Evolutionary conservation across 2,888 invertebrate species (phyloP), one percentile per base, ranked within the genome.

Genomic region (Thyatira batis): DNA sequence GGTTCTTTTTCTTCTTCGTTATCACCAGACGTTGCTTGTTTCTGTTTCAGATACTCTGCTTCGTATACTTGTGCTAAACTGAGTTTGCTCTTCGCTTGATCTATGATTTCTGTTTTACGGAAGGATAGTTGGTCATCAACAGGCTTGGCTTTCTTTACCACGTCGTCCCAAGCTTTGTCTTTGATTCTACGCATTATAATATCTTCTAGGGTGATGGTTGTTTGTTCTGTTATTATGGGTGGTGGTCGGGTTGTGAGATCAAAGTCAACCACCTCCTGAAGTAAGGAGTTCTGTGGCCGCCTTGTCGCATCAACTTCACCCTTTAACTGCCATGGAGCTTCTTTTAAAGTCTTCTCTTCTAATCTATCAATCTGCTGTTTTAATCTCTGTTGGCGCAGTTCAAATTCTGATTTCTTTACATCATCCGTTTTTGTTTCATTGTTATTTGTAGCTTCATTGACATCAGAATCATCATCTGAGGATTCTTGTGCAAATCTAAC

Each of bases 11-110:
- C 88, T 45, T 95, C 94, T 65, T 93, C 92, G 28, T 91, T 85
- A 54, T 93, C 93, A 9, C 94, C 94, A 3, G 92, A 90, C 46
- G 83, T 71, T 0, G 93, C 92, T 60, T 93, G 92, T 70, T 94
- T 92, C 76, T 97, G 95, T 57, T 95, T 92, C 1, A 97, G 85
- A 76, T 95, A 98, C 78, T 97, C 96, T 62, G 96, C 94, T 89
- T 99, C 99, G 74, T 99, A 99, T 48, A 99, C 96, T 87, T 99
- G 95, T 0, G 98, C 97, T 50, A 99, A 93, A 50, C 98, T 98
- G 58, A 95, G 92, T 87, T 99, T 98, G 73, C 98, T 98, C 78
- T 99, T 99, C 72, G 98, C 97, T 68, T 98, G 97, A 84, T 99
- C 96, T 45, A 99, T 87, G 0, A 97, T 94, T 53, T 98, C 92